phyloP scores from a whole-genome alignment of 1,140 invertebrate species.

The Drosophila virilis region DNA sequence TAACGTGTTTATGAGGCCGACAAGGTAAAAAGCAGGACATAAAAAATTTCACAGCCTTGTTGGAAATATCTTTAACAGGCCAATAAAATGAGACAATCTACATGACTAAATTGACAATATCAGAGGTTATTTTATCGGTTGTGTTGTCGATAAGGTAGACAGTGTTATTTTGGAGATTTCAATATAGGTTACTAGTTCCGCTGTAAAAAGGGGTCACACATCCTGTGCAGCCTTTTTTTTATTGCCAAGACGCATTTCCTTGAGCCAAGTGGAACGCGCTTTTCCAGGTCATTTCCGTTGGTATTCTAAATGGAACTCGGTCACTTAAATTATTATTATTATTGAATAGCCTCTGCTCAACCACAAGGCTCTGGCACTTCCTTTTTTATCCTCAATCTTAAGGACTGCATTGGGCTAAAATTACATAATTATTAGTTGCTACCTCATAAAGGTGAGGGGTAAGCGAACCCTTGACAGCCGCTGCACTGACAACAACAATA shows the following conservation, averaged over 20 bases:
- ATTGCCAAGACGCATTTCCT: constrained; percentile 6
- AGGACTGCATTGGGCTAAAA: constrained; percentile 51
- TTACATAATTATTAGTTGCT: constrained; percentile 75
- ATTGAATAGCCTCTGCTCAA: constrained; percentile 4
- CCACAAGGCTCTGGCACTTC: constrained; percentile 64
- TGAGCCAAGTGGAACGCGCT: constrained; percentile 12
- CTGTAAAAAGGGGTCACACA: constrained; percentile 41
- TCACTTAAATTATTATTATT: constrained; percentile 25
- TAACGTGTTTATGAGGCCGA: constrained; percentile 44
- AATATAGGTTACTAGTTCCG: constrained; percentile 67
- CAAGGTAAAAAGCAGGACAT: constrained; percentile 30
- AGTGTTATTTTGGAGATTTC: constrained; percentile 1
- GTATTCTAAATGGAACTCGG: constrained; percentile 51
- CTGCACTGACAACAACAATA: constrained; percentile 16
- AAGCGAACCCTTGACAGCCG: constrained; percentile 39
- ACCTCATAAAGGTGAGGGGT: constrained; percentile 18
- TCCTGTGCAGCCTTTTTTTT: constrained; percentile 45
- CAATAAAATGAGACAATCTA: constrained; percentile 33
- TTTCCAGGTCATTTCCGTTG: constrained; percentile 74
- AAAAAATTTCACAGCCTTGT: constrained; percentile 51
- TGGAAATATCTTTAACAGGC: constrained; percentile 31
- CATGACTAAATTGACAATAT: constrained; percentile 1
- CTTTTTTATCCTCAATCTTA: constrained; percentile 53
- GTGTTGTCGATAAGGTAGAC: neutral
- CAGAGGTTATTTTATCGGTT: neutral